A percentile compares a stretch with the other conserved stretches of the same genome.
These are phyloP conservation scores for Trichopria drosophilae DNA, from an alignment of 2,888 invertebrate species.

Conservation along the genomic window DNA sequence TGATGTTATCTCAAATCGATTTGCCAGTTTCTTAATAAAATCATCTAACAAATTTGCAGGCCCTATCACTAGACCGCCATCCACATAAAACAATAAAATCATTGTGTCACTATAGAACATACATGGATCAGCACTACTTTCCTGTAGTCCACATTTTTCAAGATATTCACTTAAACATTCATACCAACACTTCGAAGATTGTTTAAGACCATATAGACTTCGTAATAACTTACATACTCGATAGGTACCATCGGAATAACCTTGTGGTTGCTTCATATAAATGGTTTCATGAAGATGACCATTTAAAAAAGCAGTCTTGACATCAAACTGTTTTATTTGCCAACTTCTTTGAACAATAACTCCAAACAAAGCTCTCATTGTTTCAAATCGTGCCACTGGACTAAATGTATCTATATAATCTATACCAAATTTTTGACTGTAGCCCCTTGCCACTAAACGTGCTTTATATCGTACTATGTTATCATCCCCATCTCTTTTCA, in stretches of 20 bases:
- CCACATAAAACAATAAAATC: constrained; percentile 14
- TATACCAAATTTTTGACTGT: too few relatives aligned
- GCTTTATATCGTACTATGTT: too few relatives aligned
- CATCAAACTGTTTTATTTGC: constrained; percentile 9
- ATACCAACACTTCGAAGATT: too few relatives aligned
- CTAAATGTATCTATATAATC: too few relatives aligned
- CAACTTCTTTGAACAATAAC: constrained; percentile 2
- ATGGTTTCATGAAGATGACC: constrained; percentile 8
- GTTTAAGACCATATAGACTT: too few relatives aligned
- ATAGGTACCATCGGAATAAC: constrained; percentile 9
- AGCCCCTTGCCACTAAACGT: too few relatives aligned
- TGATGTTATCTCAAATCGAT: constrained; percentile 2
- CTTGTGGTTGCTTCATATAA: constrained; percentile 14
- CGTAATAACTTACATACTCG: too few relatives aligned
- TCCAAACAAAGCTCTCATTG: constrained; percentile 7
- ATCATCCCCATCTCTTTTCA: too few relatives aligned
- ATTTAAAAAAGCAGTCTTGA: constrained; percentile 10
- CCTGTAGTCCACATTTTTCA: neutral
- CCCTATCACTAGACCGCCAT: constrained; percentile 14
- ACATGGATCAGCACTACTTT: too few relatives aligned
- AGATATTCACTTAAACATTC: too few relatives aligned
- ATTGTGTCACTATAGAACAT: too few relatives aligned
- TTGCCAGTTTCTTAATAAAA: neutral
- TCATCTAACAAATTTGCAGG: neutral
- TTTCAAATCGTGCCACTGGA: constrained; percentile 8